Evolutionary conservation across 2,113 vertebrate species (phyloP).

Genomic region (Oenanthe melanoleuca): DNA sequence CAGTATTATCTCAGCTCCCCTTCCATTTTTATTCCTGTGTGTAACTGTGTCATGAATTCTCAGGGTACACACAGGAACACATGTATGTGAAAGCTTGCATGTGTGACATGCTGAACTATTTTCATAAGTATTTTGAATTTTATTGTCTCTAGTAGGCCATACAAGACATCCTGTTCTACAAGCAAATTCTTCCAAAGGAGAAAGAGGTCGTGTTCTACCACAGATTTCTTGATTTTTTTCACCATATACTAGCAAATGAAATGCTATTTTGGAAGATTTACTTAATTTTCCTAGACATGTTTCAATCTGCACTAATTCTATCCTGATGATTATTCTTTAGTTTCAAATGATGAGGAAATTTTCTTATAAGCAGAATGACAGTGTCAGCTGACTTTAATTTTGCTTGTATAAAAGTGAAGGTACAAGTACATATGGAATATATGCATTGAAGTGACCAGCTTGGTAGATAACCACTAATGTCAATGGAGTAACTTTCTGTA

Average conservation of each 20-base stretch:
- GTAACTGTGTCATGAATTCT: neutral
- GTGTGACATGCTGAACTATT: neutral
- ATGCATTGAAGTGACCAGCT: neutral
- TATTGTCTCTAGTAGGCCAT: neutral
- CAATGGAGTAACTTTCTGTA: neutral
- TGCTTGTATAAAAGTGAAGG: neutral
- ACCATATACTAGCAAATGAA: neutral
- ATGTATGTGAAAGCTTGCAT: neutral
- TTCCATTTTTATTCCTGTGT: neutral
- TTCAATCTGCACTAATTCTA: constrained; percentile 25
- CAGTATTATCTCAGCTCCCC: neutral
- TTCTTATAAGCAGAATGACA: neutral
- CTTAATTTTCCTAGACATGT: neutral
- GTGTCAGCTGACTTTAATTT: neutral
- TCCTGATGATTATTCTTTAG: neutral
- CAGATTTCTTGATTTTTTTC: neutral
- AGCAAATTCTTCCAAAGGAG: neutral
- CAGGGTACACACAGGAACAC: neutral
- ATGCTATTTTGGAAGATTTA: neutral
- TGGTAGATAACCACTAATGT: neutral
- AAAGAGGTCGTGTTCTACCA: neutral
- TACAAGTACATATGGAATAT: neutral
- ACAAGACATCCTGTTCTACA: neutral
- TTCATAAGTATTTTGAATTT: neutral
- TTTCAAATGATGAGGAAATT: neutral